Base-by-base conservation (phyloP, 2,888 invertebrate genomes). In the Zhuqinia jingwanae region DNA sequence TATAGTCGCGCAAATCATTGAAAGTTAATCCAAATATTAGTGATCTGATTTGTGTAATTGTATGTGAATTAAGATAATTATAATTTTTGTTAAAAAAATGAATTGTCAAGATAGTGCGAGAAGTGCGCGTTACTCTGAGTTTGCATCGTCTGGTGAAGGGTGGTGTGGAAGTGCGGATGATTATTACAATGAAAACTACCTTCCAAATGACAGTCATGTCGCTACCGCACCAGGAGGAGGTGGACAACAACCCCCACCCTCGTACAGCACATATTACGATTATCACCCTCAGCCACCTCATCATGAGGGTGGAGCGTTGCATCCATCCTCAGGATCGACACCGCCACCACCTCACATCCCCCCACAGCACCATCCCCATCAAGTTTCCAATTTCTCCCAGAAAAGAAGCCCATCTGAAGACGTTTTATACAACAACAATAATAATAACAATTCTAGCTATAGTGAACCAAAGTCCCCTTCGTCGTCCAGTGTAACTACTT, bases 111-210 rank as follows among this genome's bases (percentile, higher is more conserved):
- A 89, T 22, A 81, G 76, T 0, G 36, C 85, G 11, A 63, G 82
- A 50, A 73, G 36, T 36, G 56, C 30, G 22, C 36, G 79, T 42
- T 89, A 87, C 70, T 56, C 89, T 13, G 89, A 89, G 22, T 89
- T 85, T 73, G 58, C 86, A 10, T 36, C 80, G 5, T 20, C 76
- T 58, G 47, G 76, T 25, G 83, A 84, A 11, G 83, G 65, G n/a
- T 89, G 89, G 89, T 88, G 88, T 82, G 87, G 86, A 0, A 83
- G 73, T 76, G 30, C 89, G 42, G 89, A 89, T 27, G 89, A 89
- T 47, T 88, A 88, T 65, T 89, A 88, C 56, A 89, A 87, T 81
- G 88, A 88, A 58, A 86, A 88, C 73, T 89, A 86, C 22, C 81
- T 88, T 20, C 89, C 88, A 56, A 87, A 84, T 47, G 88, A 89